These are phyloP conservation scores for Penelope pileata DNA, from an alignment of 2,113 vertebrate genomes.

Conservation along the genomic window DNA sequence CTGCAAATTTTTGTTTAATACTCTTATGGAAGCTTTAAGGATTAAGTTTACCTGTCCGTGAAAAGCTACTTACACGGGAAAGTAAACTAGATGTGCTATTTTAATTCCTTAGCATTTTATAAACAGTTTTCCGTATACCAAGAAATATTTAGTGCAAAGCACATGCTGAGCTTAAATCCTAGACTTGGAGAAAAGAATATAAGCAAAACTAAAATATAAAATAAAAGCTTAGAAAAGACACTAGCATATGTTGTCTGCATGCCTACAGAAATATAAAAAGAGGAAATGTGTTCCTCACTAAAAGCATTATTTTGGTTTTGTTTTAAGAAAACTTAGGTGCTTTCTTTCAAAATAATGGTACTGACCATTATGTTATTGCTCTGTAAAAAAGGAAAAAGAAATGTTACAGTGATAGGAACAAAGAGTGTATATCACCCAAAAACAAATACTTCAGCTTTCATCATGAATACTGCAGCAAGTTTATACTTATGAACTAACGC, in stretches of 20 bases:
- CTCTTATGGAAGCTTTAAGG: not conserved
- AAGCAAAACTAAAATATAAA: not conserved
- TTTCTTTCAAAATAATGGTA: slow-evolving; percentile 5
- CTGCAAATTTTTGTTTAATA: not conserved
- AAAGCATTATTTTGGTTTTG: not conserved
- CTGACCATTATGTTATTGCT: not conserved
- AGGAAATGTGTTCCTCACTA: not conserved
- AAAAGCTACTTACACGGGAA: not conserved
- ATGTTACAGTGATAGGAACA: not conserved
- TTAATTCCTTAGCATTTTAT: not conserved
- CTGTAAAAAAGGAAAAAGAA: not conserved
- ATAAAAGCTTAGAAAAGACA: not conserved
- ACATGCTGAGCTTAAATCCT: slow-evolving; percentile 26
- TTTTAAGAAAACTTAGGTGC: not conserved
- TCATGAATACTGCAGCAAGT: not conserved
- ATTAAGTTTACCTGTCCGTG: not conserved
- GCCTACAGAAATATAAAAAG: not conserved
- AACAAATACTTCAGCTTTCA: not conserved
- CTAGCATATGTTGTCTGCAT: not conserved
- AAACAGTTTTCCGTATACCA: not conserved
- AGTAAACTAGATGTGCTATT: not conserved
- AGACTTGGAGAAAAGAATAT: not conserved
- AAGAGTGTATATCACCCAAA: not conserved
- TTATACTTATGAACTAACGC: not conserved
- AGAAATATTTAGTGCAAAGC: slow-evolving; percentile 29